Evolutionary conservation across 2,113 vertebrate species (phyloP).

Genomic region (Martes martes): DNA sequence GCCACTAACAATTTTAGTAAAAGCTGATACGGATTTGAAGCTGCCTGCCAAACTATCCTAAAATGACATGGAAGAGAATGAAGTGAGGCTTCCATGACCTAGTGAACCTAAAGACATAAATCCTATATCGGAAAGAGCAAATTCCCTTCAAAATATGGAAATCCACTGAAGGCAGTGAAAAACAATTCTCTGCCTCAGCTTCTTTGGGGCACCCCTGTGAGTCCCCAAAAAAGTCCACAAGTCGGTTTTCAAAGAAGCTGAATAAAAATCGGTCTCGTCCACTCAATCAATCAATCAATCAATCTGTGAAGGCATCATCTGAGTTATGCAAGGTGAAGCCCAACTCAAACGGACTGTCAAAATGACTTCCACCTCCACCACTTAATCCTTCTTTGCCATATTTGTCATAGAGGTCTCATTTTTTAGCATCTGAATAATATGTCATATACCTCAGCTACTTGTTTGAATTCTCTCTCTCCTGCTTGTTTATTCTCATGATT

Average conservation of each 20-base stretch:
- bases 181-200: background rate
- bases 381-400: constrained; percentile 94
- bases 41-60: background rate
- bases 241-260: constrained; percentile 90
- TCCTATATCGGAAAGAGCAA: background rate
- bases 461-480: constrained; percentile 92
- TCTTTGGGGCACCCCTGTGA: too few species aligned
- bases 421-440: constrained; percentile 94
- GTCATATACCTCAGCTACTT: constrained; percentile 95
- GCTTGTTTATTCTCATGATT: constrained; percentile 94
- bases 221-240: background rate
- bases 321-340: constrained; percentile 96
- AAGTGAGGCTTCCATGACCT: background rate
- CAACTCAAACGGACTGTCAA: constrained; percentile 83
- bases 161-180: background rate
- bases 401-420: constrained; percentile 90
- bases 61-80: background rate
- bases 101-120: background rate
- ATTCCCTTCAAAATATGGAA: background rate
- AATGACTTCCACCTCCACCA: constrained; percentile 87
- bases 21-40: background rate
- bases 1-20: background rate
- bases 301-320: constrained; percentile 89
- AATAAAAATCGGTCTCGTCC: constrained; percentile 90
- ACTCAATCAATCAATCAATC: too few species aligned